phyloP scores from a whole-genome alignment of 2,888 invertebrate genomes.

The Cremastobaeus sp. region DNA sequence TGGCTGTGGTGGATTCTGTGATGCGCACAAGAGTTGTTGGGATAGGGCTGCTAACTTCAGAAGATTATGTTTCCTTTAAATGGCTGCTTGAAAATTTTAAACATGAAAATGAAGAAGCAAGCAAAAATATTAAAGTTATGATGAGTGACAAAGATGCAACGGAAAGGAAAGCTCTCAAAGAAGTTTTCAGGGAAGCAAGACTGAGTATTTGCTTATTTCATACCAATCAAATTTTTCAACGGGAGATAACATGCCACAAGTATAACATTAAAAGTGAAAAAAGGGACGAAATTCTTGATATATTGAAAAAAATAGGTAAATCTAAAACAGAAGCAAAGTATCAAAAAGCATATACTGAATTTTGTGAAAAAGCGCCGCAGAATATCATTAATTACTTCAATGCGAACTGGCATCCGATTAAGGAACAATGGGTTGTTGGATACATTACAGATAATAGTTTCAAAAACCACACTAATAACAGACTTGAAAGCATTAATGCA shows the following conservation, averaged over 20 bases:
- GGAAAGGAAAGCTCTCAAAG: constrained; percentile 8
- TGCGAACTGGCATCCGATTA: constrained; percentile 25
- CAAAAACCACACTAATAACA: constrained; percentile 17
- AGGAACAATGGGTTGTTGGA: constrained; percentile 1
- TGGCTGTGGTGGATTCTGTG: not conserved
- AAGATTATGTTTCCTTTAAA: not conserved
- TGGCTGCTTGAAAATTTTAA: constrained; percentile 6
- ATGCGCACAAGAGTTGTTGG: not conserved
- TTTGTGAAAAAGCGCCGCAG: constrained; percentile 6
- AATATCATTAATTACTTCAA: constrained; percentile 20
- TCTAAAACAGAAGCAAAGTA: not conserved
- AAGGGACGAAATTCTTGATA: not conserved
- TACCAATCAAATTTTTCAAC: constrained; percentile 8
- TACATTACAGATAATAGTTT: constrained; percentile 5
- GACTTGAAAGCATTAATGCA: constrained; percentile 25
- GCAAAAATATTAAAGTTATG: constrained; percentile 3
- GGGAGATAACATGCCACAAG: constrained; percentile 2
- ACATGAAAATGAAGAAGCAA: constrained; percentile 1
- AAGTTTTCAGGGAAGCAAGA: not conserved
- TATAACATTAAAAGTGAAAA: not conserved
- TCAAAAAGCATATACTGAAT: not conserved
- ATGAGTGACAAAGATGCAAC: constrained; percentile 28
- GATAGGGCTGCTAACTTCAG: not conserved
- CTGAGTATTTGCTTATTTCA: constrained; percentile 19
- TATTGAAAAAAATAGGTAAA: not conserved